Evolutionary conservation across 2,113 vertebrate species (phyloP).

Genomic region (Hippocampus mohnikei): DNA sequence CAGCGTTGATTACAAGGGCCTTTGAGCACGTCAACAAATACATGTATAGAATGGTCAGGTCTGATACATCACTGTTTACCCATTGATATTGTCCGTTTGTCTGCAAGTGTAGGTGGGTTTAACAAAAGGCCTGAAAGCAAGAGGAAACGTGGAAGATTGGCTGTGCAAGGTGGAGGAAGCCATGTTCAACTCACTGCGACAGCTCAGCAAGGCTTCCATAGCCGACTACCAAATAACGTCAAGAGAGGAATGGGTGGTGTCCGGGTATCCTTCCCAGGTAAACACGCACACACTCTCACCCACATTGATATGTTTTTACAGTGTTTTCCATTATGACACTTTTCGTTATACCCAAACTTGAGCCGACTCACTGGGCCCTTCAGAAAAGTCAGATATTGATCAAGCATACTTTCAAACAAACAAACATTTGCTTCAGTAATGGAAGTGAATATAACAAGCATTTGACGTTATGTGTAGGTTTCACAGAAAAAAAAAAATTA

Average conservation of each 20-base stretch:
- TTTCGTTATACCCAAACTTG: neutral
- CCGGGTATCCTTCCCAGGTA: slow-evolving; percentile 81
- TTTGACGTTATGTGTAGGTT: too few species aligned
- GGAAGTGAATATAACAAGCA: too few species aligned
- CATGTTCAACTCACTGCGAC: slow-evolving; percentile 77
- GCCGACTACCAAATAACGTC: slow-evolving; percentile 74
- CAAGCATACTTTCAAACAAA: neutral
- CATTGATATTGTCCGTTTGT: slow-evolving; percentile 1
- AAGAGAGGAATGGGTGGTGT: slow-evolving; percentile 75
- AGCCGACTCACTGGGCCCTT: neutral
- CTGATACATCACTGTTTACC: neutral
- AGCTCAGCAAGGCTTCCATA: slow-evolving; percentile 78
- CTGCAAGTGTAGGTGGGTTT: slow-evolving; percentile 67
- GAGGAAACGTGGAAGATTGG: slow-evolving; percentile 84
- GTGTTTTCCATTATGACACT: neutral
- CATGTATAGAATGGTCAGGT: neutral
- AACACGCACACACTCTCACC: neutral
- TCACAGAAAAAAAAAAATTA: too few species aligned
- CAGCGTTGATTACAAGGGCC: neutral
- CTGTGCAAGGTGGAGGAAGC: slow-evolving; percentile 83
- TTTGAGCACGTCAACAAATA: neutral
- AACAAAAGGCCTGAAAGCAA: slow-evolving; percentile 79
- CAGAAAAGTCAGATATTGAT: neutral
- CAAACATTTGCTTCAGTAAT: too few species aligned
- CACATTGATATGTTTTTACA: neutral